Evolutionary conservation across 2,113 vertebrate genomes (phyloP).

Genomic region (Triplophysa rosa): DNA sequence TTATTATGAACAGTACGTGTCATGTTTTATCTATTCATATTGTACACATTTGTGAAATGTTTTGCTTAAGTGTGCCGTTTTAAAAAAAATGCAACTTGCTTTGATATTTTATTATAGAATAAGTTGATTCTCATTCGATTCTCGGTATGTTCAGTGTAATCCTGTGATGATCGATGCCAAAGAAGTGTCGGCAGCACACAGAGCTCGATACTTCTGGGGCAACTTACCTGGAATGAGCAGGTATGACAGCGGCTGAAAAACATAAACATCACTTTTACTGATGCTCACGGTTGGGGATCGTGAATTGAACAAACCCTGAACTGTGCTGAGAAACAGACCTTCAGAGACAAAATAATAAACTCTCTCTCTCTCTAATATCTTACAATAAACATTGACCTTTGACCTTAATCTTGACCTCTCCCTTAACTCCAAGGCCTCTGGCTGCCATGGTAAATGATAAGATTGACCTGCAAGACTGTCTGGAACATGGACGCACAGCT

Average conservation of each 20-base stretch:
- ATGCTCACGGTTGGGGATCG: background rate
- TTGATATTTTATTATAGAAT: no score
- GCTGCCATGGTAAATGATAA: conserved; percentile 88
- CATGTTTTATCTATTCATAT: no score
- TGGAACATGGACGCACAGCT: conserved; percentile 95
- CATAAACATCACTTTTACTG: background rate
- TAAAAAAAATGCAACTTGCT: background rate
- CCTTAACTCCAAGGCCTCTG: conserved; percentile 77
- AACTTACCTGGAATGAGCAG: conserved; percentile 99
- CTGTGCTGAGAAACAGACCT: background rate
- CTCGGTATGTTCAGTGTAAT: conserved; percentile 80
- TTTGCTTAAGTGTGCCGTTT: background rate
- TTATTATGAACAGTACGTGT: background rate
- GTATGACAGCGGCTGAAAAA: conserved; percentile 62
- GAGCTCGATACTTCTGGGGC: conserved; percentile 98
- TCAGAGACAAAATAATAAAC: background rate
- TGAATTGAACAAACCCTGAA: background rate
- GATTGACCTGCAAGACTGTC: conserved; percentile 94
- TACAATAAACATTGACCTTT: no score
- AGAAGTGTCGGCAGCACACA: conserved; percentile 96
- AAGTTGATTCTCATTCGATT: background rate
- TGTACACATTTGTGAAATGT: background rate
- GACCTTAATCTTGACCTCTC: no score
- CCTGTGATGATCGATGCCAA: conserved; percentile 99
- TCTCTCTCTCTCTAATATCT: background rate